These are phyloP conservation scores for Clupea harengus DNA, from an alignment of 2,113 vertebrate genomes.

Conservation along the genomic window DNA sequence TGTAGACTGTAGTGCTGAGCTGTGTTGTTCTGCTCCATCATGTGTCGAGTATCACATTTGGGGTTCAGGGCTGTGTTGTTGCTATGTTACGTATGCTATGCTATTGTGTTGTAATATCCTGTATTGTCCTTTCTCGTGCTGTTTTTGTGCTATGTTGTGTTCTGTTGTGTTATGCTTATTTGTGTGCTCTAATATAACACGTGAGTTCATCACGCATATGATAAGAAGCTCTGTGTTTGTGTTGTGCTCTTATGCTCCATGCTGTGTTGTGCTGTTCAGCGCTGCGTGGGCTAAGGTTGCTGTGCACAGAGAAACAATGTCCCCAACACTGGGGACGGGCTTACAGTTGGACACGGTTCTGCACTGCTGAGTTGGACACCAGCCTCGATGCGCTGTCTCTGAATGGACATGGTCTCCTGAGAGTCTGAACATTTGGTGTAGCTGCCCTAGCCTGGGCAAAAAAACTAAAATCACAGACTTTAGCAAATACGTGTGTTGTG, in stretches of 20 bases:
- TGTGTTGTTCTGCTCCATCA: background rate
- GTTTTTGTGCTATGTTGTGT: too few relatives aligned
- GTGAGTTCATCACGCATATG: too few relatives aligned
- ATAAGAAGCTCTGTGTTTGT: background rate
- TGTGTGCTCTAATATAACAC: background rate
- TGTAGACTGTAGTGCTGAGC: background rate
- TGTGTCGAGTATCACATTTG: background rate
- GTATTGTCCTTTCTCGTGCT: too few relatives aligned
- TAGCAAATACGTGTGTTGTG: background rate
- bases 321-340: background rate
- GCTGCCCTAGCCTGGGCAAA: background rate
- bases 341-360: background rate
- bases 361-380: too few relatives aligned
- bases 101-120: too few relatives aligned
- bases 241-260: background rate
- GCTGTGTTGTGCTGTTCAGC: background rate
- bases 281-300: background rate
- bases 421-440: background rate
- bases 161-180: background rate
- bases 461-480: background rate
- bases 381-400: background rate
- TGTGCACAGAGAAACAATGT: too few relatives aligned
- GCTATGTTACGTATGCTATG: too few relatives aligned
- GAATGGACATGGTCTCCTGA: background rate
- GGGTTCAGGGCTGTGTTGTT: background rate